Base-by-base conservation (phyloP, 2,113 vertebrate species). In the Microcebus ravelobensis region DNA sequence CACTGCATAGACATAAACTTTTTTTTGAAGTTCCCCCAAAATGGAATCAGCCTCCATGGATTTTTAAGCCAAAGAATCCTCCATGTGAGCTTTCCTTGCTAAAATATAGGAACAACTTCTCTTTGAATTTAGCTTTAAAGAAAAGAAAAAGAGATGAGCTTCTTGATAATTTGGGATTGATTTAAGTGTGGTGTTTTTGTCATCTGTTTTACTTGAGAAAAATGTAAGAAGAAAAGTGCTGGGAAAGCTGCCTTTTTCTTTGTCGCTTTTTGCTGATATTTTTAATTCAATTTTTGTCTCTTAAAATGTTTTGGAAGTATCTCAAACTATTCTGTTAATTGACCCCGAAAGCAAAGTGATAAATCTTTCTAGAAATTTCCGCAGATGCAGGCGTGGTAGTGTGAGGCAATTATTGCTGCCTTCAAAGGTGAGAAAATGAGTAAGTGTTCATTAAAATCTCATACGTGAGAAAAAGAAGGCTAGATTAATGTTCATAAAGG, bases 371-470 rank as follows among this genome's bases (percentile, higher is more conserved):
- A 97, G 80, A 95, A 92, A 76, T 95, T 95, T 92, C 42, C 79
- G 15, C 65, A 92, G 88, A 63, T 91, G 52, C 34, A 95, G 74
- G 96, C 93, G 25, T 90, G 74, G 89, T 96, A 96, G 81, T 39
- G 96, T 68, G 94, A 98, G 63, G 90, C 86, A 86, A 77, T 84
- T 91, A 87, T 89, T 88, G 61, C 50, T 92, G 61, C 87, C 10
- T 97, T 89, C 96, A 97, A 98, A 98, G 87, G 94, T 96, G 95
- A 98, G 96, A 98, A 98, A 98, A 97, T 95, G 98, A 98, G 91
- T 95, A 97, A 97, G 96, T 96, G 92, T 98, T 96, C 97, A 95
- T 98, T 98, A 86, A 96, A 91, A 96, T 1, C 7, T 97, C 90
- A 50, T 97, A 95, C 97, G 95, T 91, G 90, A 97, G 98, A 91